These are phyloP conservation scores for Gavialis gangeticus DNA, from an alignment of 2,113 vertebrate species.

Conservation along the genomic window DNA sequence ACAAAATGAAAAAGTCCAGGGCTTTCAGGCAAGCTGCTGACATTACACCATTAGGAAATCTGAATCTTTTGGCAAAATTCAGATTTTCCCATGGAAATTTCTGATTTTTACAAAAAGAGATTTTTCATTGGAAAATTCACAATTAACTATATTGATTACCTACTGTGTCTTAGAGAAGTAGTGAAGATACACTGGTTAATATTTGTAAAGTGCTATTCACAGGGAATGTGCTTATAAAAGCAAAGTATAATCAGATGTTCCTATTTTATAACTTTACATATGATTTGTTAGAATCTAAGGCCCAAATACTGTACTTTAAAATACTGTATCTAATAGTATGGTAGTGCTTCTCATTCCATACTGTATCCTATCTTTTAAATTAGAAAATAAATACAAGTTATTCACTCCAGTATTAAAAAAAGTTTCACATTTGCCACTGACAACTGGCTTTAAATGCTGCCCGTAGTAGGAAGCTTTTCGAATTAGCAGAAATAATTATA, in stretches of 20 bases:
- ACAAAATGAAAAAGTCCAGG: too few species aligned
- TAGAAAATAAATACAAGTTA: not conserved
- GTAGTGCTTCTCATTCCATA: not conserved
- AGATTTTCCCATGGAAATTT: too few species aligned
- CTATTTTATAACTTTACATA: not conserved
- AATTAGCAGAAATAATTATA: not conserved
- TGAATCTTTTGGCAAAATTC: too few species aligned
- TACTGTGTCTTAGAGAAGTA: not conserved
- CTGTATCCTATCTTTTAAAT: not conserved
- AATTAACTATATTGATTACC: not conserved
- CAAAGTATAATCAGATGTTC: not conserved
- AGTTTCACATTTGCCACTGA: not conserved
- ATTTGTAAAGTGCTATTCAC: not conserved
- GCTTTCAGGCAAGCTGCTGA: too few species aligned
- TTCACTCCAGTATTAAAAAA: not conserved
- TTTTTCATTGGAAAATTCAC: not conserved
- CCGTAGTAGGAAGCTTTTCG: not conserved
- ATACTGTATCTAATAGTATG: not conserved
- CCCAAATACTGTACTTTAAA: not conserved
- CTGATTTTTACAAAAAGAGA: too few species aligned
- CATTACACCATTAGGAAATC: too few species aligned
- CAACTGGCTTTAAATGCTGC: not conserved
- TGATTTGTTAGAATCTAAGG: not conserved
- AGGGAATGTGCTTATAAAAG: not conserved
- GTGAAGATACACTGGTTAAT: not conserved